A percentile compares a stretch with the other conserved stretches of the same genome.
These are phyloP conservation scores for Denticeps clupeoides DNA, from an alignment of 2,797 vertebrate genomes.

Conservation along the genomic window DNA sequence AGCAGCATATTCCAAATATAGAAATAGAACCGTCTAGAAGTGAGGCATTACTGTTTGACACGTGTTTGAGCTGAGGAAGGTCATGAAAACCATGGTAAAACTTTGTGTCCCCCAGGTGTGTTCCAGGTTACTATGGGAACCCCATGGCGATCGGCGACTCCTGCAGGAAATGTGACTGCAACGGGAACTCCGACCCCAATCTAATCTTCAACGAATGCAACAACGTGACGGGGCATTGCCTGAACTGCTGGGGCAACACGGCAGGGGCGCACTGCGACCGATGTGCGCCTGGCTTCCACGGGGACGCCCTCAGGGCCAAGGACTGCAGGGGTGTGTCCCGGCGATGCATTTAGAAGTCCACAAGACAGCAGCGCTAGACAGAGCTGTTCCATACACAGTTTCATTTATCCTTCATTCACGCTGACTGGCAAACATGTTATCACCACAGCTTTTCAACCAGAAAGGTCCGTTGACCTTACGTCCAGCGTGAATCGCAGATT, in stretches of 20 bases:
- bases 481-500: too few species aligned
- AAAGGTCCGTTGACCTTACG: not conserved
- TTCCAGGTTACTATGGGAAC: conserved; percentile 91
- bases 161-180: conserved; percentile 88
- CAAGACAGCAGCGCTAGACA: not conserved
- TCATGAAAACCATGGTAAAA: not conserved
- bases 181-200: conserved; percentile 91
- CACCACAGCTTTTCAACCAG: not conserved
- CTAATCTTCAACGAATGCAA: conserved; percentile 90
- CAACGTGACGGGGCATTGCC: conserved; percentile 82
- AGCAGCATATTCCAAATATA: too few species aligned
- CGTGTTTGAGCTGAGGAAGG: not conserved
- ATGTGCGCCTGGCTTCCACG: conserved; percentile 81
- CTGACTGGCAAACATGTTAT: not conserved
- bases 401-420: too few species aligned
- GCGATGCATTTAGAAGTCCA: not conserved
- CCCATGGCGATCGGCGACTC: conserved; percentile 69
- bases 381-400: too few species aligned
- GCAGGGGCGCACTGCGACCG: conserved; percentile 75
- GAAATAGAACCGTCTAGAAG: too few species aligned
- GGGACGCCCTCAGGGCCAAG: conserved; percentile 76
- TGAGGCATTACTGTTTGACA: too few species aligned
- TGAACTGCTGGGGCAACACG: conserved; percentile 80
- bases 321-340: conserved; percentile 73
- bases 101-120: conserved; percentile 61